Evolutionary conservation across 1,140 invertebrate species (phyloP).

Genomic region (Saccostrea cuccullata): DNA sequence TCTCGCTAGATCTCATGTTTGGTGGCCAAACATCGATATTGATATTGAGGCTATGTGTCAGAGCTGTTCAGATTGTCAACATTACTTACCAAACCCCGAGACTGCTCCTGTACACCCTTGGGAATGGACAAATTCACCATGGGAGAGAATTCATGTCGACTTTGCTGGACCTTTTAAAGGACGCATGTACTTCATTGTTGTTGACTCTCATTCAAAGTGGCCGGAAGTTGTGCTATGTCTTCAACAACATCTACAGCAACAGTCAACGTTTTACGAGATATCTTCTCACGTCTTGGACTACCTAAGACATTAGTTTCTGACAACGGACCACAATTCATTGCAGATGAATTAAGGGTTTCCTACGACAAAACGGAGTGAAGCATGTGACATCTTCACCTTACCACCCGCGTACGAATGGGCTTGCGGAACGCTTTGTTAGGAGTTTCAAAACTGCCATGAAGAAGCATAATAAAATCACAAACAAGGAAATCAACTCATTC

Average conservation of each 20-base stretch:
- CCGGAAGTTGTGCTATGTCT: conserved; percentile 49
- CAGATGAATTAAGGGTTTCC: conserved; percentile 78
- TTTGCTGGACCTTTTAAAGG: conserved; percentile 63
- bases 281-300: conserved; percentile 76
- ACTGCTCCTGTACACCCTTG: conserved; percentile 45
- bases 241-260: conserved; percentile 53
- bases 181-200: conserved; percentile 56
- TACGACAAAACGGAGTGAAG: conserved; percentile 75
- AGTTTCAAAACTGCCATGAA: conserved; percentile 54
- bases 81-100: not conserved
- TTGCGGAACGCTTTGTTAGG: conserved; percentile 61
- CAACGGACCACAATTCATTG: conserved; percentile 78
- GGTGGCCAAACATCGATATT: conserved; percentile 80
- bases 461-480: not conserved
- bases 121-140: conserved; percentile 56
- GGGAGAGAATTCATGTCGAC: conserved; percentile 61
- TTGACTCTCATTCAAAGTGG: conserved; percentile 63
- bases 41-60: conserved; percentile 77
- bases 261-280: conserved; percentile 45
- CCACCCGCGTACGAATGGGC: conserved; percentile 73
- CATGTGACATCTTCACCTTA: conserved; percentile 68
- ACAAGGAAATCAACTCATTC: conserved; percentile 39
- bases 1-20: conserved; percentile 79
- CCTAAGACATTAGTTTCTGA: conserved; percentile 77
- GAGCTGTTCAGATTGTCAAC: conserved; percentile 76